Conservation (phyloP, 2,797 vertebrate genomes). For the Pangasius sanitwongsei region DNA sequence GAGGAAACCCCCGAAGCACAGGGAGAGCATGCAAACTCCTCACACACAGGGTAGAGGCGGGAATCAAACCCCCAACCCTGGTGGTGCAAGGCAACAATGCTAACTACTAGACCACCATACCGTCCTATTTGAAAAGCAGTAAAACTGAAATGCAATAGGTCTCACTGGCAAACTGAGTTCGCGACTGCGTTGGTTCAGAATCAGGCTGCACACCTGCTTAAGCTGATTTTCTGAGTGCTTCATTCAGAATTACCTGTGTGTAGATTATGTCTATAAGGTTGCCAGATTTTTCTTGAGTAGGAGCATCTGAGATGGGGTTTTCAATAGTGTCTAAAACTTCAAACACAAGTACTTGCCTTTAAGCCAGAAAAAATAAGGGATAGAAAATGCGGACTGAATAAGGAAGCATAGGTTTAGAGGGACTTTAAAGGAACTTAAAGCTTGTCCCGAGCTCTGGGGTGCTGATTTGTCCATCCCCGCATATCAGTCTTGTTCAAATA, state of each 20-base stretch:
- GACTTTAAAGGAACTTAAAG: not conserved
- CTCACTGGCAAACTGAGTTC: too few relatives aligned
- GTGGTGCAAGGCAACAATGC: too few relatives aligned
- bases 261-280: not conserved
- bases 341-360: not conserved
- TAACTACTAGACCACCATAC: too few relatives aligned
- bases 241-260: not conserved
- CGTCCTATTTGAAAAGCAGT: too few relatives aligned
- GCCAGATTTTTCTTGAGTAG: not conserved
- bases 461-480: too few relatives aligned
- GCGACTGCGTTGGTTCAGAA: not conserved
- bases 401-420: not conserved
- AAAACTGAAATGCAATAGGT: too few relatives aligned
- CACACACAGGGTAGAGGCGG: too few relatives aligned
- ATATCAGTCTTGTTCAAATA: too few relatives aligned
- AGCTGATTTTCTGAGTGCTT: not conserved
- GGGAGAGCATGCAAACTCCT: too few relatives aligned
- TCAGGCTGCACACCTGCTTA: not conserved
- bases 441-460: too few relatives aligned
- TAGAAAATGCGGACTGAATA: not conserved
- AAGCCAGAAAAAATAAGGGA: not conserved
- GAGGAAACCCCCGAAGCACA: too few relatives aligned
- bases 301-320: not conserved
- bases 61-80: too few relatives aligned
- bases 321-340: not conserved